Evolutionary conservation across 1,140 invertebrate species (phyloP).

Genomic region (Archivesica marissinica): DNA sequence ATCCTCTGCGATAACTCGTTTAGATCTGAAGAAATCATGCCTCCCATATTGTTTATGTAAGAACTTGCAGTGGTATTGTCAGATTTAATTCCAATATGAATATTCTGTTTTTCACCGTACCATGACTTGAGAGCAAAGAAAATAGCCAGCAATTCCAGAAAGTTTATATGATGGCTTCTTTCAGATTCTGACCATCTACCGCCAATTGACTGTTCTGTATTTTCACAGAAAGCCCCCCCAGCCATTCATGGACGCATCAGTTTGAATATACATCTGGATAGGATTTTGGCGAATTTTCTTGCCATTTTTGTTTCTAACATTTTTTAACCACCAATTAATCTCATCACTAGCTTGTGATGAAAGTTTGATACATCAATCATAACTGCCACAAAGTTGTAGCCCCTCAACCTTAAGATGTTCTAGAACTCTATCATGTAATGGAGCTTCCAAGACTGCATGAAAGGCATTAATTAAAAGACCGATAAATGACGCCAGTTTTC

Average conservation of each 20-base stretch:
- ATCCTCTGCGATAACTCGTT: constrained; percentile 24
- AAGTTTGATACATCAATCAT: constrained; percentile 29
- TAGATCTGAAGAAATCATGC: background rate
- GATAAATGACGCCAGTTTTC: constrained; percentile 35
- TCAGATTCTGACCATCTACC: constrained; percentile 18
- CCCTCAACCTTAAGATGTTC: background rate
- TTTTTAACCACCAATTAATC: constrained; percentile 52
- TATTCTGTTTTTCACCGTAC: background rate
- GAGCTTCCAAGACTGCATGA: constrained; percentile 24
- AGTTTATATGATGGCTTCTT: background rate
- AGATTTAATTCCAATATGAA: constrained; percentile 18
- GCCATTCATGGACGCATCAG: constrained; percentile 17
- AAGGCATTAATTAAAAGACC: constrained; percentile 31
- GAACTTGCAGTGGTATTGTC: constrained; percentile 54
- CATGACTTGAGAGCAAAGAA: constrained; percentile 4
- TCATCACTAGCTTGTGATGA: constrained; percentile 9
- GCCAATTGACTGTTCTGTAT: background rate
- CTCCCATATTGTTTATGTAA: constrained; percentile 58
- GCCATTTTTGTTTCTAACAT: constrained; percentile 9
- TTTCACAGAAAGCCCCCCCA: background rate
- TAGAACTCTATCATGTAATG: background rate
- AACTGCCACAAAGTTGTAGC: constrained; percentile 6
- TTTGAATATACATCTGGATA: background rate
- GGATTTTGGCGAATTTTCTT: background rate
- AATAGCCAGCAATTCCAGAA: constrained; percentile 21